Base-by-base conservation (phyloP, 2,113 vertebrate species). In the Paradoxurus hermaphroditus region DNA sequence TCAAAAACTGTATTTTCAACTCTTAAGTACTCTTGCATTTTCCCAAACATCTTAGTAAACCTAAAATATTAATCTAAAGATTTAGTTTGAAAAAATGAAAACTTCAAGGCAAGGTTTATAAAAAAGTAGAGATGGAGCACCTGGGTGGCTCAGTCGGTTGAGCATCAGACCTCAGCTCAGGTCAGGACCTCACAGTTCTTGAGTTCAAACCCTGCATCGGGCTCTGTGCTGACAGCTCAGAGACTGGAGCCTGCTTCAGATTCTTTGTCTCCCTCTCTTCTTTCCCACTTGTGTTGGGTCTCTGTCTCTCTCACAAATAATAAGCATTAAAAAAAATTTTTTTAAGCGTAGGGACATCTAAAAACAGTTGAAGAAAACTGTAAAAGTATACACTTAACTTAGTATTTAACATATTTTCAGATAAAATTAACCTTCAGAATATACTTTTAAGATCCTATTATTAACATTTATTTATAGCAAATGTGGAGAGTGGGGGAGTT, bases 1-100 rank as follows among this genome's bases (percentile, higher is more conserved):
- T n/a, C n/a, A n/a, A n/a, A n/a, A n/a, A n/a, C n/a, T n/a, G n/a
- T n/a, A n/a, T n/a, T 86, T 95, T 82, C 12, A 23, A 72, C 59
- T 34, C 7, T 39, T 46, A 62, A 46, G 44, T 41, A 90, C 56
- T 92, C 39, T 77, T 53, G 39, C 44, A 65, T 63, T 92, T 92
- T 73, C 4, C 49, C 41, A 67, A 78, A 1, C 34, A 95, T 46
- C 19, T 62, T 53, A 96, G 39, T 79, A 95, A 93, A 46, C 39
- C 14, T 86, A 65, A 88, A 86, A 67, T 83, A 70, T 72, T 72
- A 86, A 91, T 44, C 67, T 79, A 62, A n/a, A 73, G 8, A 79
- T 88, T 8, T 9, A 85, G 59, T 75, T 63, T 63, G n/a, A 91
- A 88, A 63, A 91, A 88, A 25, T 62, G 68, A 94, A 70, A 97